These are phyloP conservation scores for Andrena flavipes DNA, from an alignment of 2,888 invertebrate species.

Conservation along the genomic window DNA sequence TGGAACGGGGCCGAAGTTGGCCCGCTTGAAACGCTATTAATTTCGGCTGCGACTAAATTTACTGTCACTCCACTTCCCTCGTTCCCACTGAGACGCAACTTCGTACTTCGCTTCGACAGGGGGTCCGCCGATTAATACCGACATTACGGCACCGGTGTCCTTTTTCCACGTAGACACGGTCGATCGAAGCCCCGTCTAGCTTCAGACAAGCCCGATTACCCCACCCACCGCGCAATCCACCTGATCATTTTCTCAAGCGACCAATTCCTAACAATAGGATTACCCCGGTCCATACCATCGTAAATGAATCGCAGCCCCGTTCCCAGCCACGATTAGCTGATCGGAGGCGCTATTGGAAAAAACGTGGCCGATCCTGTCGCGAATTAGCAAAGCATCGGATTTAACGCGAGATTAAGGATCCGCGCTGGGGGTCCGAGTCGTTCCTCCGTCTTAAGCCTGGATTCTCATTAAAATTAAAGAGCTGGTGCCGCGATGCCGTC, in stretches of 20 bases:
- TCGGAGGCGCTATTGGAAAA: slow-evolving; percentile 12
- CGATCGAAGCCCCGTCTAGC: neutral
- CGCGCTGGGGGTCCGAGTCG: slow-evolving; percentile 41
- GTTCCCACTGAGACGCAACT: neutral
- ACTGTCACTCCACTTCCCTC: neutral
- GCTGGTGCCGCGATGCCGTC: slow-evolving; percentile 6
- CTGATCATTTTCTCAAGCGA: neutral
- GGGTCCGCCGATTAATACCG: neutral
- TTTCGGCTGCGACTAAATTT: slow-evolving; percentile 1
- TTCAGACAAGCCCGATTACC: too few species aligned
- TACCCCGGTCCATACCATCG: slow-evolving; percentile 7
- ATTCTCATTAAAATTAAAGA: slow-evolving; percentile 67
- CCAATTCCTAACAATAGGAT: neutral
- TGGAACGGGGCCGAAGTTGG: slow-evolving; percentile 1
- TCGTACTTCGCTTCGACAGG: neutral
- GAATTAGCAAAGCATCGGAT: slow-evolving; percentile 63
- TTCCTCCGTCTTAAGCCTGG: slow-evolving; percentile 55
- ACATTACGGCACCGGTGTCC: neutral
- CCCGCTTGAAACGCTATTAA: slow-evolving; percentile 16
- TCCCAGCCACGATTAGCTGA: slow-evolving; percentile 44
- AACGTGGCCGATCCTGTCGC: slow-evolving; percentile 24
- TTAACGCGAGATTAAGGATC: slow-evolving; percentile 57
- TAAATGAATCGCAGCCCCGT: neutral
- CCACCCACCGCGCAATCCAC: neutral
- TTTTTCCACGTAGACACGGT: neutral